Evolutionary conservation across 2,888 invertebrate genomes (phyloP).

Genomic region (Gymnocheta viridis): DNA sequence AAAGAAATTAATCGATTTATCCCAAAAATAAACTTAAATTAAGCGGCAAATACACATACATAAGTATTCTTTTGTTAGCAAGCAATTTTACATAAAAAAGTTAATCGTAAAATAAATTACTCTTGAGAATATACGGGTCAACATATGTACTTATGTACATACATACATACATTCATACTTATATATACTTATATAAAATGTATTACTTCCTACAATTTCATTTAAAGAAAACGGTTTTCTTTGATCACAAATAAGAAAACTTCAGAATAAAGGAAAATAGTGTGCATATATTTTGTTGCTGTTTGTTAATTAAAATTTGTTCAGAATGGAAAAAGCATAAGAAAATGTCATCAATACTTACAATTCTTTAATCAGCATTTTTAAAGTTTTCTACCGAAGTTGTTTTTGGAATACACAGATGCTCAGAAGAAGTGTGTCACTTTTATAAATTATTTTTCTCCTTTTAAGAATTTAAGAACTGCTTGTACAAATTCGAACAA

Average conservation of each 20-base stretch:
- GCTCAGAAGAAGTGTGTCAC: not conserved
- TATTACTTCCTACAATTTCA: too few species aligned
- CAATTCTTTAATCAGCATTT: constrained; percentile 80
- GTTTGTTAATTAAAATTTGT: not conserved
- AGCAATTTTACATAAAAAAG: not conserved
- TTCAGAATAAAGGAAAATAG: too few species aligned
- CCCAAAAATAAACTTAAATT: constrained; percentile 46
- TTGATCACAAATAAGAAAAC: too few species aligned
- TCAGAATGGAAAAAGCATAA: not conserved
- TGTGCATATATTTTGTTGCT: too few species aligned
- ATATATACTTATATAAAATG: not conserved
- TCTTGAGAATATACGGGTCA: too few species aligned
- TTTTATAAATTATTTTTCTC: constrained; percentile 20
- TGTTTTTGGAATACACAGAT: not conserved
- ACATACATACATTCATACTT: not conserved
- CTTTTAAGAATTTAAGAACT: constrained; percentile 27
- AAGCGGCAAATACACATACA: constrained; percentile 41
- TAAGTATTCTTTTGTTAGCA: not conserved
- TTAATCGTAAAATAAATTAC: not conserved
- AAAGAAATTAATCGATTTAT: constrained; percentile 58
- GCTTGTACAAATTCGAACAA: constrained; percentile 32
- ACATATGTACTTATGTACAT: not conserved
- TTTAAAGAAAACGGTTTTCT: too few species aligned
- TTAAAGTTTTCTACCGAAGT: constrained; percentile 22
- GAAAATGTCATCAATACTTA: constrained; percentile 72